Base-by-base conservation (phyloP, 2,888 invertebrate genomes). In the Apeira syringaria region DNA sequence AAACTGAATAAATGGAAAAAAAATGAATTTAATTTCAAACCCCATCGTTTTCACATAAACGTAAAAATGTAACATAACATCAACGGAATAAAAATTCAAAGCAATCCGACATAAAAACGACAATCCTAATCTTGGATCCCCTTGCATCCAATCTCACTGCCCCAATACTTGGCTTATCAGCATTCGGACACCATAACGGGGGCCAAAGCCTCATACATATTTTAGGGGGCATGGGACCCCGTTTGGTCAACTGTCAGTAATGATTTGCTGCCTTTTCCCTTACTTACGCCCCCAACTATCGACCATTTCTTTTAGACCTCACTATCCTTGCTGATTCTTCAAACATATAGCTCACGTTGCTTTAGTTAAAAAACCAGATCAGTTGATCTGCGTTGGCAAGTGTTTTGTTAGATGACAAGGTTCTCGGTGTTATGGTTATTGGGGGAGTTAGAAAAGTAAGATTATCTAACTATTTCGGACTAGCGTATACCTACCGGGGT, bases 121-220 rank as follows among this genome's bases (percentile, higher is more conserved):
- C 81, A 78, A 81, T 83, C 77, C 80, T 76, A 80, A 85, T 81
- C 76, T 73, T 67, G 37, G 34, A 31, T 55, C 61, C 72, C 62
- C 71, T 69, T 73, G 64, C 70, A 77, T 71, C 80, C 50, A 54
- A 51, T 50, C 53, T 47, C 42, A 34, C 81, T 67, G 66, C 79
- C 78, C 84, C 81, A 70, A 79, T 74, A 74, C 83, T 82, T 81
- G 84, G 86, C 89, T 89, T 89, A 89, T 89, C 89, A 87, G 79
- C 86, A 87, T 89, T 89, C 89, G 89, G 89, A 89, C 89, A 89
- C 87, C 88, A 88, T 87, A 88, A 87, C 88, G 83, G 80, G 80
- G 81, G 78, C 69, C 74, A 68, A 74, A 74, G 80, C 74, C 86
- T 85, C 88, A 89, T 89, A 89, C 89, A 89, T 89, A 89, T 85